phyloP scores from a whole-genome alignment of 1,140 invertebrate species.

The Tyrophagus putrescentiae region DNA sequence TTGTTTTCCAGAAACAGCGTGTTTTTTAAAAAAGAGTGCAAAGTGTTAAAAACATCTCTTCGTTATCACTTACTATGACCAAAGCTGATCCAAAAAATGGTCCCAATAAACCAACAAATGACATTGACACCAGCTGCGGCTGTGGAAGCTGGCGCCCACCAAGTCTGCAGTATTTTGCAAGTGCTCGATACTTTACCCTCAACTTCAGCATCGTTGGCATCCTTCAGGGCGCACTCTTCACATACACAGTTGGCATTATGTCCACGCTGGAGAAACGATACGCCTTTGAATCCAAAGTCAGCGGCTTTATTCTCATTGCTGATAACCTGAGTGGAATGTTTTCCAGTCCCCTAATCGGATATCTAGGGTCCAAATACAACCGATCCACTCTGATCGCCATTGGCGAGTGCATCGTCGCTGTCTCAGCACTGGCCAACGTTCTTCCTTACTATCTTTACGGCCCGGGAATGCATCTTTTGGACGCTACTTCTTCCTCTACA shows the following conservation, averaged over 20 bases:
- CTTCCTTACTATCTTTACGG: constrained; percentile 53
- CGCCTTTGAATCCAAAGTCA: constrained; percentile 56
- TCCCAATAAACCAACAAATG: too few relatives aligned
- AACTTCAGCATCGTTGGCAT: constrained; percentile 55
- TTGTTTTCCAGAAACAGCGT: too few relatives aligned
- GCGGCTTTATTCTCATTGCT: constrained; percentile 36
- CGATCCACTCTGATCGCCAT: constrained; percentile 50
- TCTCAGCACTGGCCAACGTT: constrained; percentile 47
- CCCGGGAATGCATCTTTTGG: constrained; percentile 28
- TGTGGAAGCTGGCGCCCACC: constrained; percentile 20
- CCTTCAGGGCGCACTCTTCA: constrained; percentile 54
- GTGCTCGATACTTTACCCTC: constrained; percentile 55
- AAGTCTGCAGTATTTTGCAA: constrained; percentile 51
- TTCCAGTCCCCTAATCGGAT: constrained; percentile 38
- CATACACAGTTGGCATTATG: constrained; percentile 48
- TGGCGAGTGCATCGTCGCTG: constrained; percentile 49
- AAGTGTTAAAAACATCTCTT: too few relatives aligned
- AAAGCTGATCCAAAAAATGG: too few relatives aligned
- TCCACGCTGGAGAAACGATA: constrained; percentile 65
- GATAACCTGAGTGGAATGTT: constrained; percentile 24
- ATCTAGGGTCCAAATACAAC: constrained; percentile 49
- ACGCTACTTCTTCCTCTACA: too few relatives aligned
- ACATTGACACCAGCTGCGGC: too few relatives aligned
- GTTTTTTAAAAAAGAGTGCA: too few relatives aligned
- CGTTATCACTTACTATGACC: too few relatives aligned